These are phyloP conservation scores for Hetaerina americana DNA, from an alignment of 1,140 invertebrate species.

Conservation along the genomic window DNA sequence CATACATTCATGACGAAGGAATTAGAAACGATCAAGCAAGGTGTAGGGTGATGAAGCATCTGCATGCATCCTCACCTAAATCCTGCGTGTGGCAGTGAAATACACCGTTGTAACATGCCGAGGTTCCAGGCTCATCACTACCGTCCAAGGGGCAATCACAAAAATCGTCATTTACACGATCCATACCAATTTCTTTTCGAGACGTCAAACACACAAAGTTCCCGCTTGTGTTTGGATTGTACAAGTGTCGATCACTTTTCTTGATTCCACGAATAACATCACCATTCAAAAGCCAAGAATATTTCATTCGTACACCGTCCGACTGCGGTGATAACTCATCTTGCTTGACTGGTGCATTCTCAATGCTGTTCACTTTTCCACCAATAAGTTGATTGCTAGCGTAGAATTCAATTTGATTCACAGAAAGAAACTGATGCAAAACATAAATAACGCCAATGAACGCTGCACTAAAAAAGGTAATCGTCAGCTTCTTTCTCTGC, in stretches of 20 bases:
- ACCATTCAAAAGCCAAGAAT: background rate
- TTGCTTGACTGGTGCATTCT: too few species aligned
- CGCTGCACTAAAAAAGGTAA: background rate
- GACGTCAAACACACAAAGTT: background rate
- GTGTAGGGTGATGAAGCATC: slow-evolving; percentile 20
- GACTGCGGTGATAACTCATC: too few species aligned
- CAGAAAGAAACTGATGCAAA: background rate
- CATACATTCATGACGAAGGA: slow-evolving; percentile 3
- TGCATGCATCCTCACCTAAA: slow-evolving; percentile 27
- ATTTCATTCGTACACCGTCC: background rate
- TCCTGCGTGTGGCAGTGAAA: slow-evolving; percentile 61
- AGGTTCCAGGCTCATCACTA: slow-evolving; percentile 81
- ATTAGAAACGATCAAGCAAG: background rate
- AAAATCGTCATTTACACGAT: slow-evolving; percentile 82
- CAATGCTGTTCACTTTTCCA: background rate
- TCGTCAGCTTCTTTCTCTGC: background rate
- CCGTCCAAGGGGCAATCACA: slow-evolving; percentile 79
- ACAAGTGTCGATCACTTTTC: background rate
- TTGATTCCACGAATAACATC: background rate
- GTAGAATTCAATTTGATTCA: background rate
- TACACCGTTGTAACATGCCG: slow-evolving; percentile 65
- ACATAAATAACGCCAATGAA: background rate
- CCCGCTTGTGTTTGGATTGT: background rate
- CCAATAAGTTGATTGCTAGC: background rate
- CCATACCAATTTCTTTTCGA: background rate